Percentiles rank a stretch among this genome's conserved stretches.
phyloP scores from a whole-genome alignment of 2,113 vertebrate species.

The Perognathus longimembris region DNA sequence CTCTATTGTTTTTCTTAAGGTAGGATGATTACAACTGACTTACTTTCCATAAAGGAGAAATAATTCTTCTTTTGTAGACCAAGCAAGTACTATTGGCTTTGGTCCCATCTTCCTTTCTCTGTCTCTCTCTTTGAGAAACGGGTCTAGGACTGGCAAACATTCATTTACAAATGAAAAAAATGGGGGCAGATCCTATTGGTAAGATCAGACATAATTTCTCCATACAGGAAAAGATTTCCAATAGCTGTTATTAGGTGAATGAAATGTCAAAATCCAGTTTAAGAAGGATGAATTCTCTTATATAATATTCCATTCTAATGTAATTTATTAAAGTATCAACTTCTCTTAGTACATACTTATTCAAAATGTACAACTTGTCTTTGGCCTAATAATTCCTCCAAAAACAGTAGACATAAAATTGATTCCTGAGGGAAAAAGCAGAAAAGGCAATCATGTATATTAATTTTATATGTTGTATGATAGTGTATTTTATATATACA shows the following conservation, averaged over 20 bases:
- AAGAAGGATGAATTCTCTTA: not conserved
- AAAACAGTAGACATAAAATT: not conserved
- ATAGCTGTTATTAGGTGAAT: not conserved
- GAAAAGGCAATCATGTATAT: not conserved
- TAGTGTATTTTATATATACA: not conserved
- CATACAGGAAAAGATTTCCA: conserved; percentile 57
- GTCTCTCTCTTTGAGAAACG: conserved; percentile 67
- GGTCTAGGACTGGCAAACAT: conserved; percentile 73
- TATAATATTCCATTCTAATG: not conserved
- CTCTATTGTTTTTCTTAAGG: conserved; percentile 74
- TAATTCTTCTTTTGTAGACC: conserved; percentile 65
- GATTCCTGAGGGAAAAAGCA: not conserved
- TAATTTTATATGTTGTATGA: not conserved
- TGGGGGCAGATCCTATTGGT: conserved; percentile 56
- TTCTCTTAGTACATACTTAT: too few species aligned
- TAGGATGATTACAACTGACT: conserved; percentile 73
- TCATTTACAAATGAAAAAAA: conserved; percentile 66
- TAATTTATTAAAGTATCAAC: too few species aligned
- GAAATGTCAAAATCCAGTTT: not conserved
- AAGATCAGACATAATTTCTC: conserved; percentile 45
- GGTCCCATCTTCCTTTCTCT: conserved; percentile 65
- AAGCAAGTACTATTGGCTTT: conserved; percentile 65
- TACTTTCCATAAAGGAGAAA: conserved; percentile 70
- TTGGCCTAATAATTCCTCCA: not conserved
- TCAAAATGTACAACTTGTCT: not conserved